Conservation (phyloP, 2,888 invertebrate genomes). For the Dryobotodes eremita region DNA sequence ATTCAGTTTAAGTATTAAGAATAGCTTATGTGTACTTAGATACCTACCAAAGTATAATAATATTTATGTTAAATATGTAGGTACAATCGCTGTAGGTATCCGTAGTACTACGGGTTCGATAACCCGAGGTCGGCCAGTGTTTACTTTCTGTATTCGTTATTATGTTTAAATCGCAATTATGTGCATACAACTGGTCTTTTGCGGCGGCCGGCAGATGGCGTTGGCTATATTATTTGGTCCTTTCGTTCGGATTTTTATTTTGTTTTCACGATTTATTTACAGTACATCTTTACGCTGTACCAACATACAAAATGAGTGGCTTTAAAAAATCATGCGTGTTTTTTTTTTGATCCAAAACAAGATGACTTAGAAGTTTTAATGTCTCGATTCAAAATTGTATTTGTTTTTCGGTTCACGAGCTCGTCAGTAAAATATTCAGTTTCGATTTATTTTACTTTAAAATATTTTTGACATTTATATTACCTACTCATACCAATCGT, state of each 20-base stretch:
- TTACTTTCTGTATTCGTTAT: slow-evolving; percentile 61
- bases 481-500: neutral
- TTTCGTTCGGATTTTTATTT: neutral
- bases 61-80: slow-evolving; percentile 34
- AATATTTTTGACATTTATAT: neutral
- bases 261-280: neutral
- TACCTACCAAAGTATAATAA: slow-evolving; percentile 14
- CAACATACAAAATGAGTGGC: neutral
- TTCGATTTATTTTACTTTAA: neutral
- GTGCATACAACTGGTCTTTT: slow-evolving; percentile 11
- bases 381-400: neutral
- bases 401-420: neutral
- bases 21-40: neutral
- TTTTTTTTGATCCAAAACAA: neutral
- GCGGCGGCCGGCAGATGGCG: slow-evolving; percentile 54
- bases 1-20: neutral
- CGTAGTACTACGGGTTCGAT: slow-evolving; percentile 65
- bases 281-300: neutral
- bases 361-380: neutral
- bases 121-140: slow-evolving; percentile 63
- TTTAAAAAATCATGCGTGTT: neutral
- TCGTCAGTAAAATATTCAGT: neutral
- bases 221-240: slow-evolving; percentile 1
- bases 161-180: slow-evolving; percentile 61
- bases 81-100: slow-evolving; percentile 45